phyloP scores from a whole-genome alignment of 2,888 invertebrate genomes.

The Serripes groenlandicus region DNA sequence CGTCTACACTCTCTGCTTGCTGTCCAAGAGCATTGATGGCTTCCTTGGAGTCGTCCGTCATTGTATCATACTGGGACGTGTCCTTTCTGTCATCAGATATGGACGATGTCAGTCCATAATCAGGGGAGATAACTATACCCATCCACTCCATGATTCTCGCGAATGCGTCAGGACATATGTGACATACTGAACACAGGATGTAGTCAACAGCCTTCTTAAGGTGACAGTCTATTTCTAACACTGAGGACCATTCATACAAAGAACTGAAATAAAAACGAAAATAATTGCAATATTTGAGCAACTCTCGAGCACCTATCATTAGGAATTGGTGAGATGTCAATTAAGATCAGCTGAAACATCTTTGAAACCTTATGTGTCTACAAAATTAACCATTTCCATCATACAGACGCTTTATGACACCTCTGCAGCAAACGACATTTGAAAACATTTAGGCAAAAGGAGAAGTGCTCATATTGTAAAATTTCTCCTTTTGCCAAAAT shows the following conservation, averaged over 20 bases:
- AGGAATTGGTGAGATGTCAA: too few relatives aligned
- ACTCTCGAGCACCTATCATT: too few relatives aligned
- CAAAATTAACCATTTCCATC: too few relatives aligned
- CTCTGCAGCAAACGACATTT: too few relatives aligned
- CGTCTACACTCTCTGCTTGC: conserved; percentile 34
- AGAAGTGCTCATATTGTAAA: too few relatives aligned
- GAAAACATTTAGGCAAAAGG: too few relatives aligned
- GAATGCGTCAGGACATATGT: conserved; percentile 93
- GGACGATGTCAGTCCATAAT: conserved; percentile 88
- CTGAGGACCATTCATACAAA: conserved; percentile 92
- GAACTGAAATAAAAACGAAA: conserved; percentile 87
- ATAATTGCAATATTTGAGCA: too few relatives aligned
- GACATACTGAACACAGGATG: conserved; percentile 94
- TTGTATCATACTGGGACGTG: conserved; percentile 83
- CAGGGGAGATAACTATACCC: conserved; percentile 86
- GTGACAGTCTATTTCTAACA: conserved; percentile 90
- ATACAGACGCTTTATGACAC: too few relatives aligned
- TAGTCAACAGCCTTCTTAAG: conserved; percentile 95
- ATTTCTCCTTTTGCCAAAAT: too few relatives aligned
- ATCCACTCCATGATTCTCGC: conserved; percentile 91
- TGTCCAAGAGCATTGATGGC: conserved; percentile 76
- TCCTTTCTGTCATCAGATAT: conserved; percentile 89
- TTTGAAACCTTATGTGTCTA: too few relatives aligned
- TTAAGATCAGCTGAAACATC: too few relatives aligned
- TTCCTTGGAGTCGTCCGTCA: conserved; percentile 87